These are phyloP conservation scores for Microplitis manilae DNA, from an alignment of 2,888 invertebrate genomes.

Conservation along the genomic window DNA sequence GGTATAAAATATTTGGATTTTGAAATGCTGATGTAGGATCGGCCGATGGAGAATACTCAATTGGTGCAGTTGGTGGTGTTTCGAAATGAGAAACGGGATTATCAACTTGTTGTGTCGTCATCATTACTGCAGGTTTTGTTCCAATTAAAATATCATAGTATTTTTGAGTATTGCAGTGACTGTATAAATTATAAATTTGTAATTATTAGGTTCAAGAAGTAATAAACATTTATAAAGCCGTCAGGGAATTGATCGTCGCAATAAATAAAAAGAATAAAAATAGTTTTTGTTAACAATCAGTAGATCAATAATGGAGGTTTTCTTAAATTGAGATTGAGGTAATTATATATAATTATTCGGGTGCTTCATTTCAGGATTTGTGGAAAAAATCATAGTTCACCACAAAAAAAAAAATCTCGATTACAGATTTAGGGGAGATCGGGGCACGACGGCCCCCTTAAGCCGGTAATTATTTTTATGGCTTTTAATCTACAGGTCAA, in stretches of 20 bases:
- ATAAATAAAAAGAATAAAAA: too few relatives aligned
- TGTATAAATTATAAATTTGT: conserved; percentile 7
- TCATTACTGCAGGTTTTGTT: conserved; percentile 32
- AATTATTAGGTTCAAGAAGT: not conserved
- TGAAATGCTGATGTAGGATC: not conserved
- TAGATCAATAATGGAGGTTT: too few relatives aligned
- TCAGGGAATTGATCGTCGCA: not conserved
- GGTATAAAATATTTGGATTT: conserved; percentile 5
- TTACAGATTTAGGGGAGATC: too few relatives aligned
- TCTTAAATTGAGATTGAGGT: too few relatives aligned
- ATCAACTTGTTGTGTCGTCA: not conserved
- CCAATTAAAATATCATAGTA: conserved; percentile 47
- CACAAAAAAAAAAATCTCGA: too few relatives aligned
- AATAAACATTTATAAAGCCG: not conserved
- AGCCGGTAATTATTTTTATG: too few relatives aligned
- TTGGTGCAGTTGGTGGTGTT: conserved; percentile 17
- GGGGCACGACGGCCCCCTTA: too few relatives aligned
- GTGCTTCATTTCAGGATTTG: too few relatives aligned
- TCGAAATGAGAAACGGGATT: not conserved
- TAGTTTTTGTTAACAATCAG: too few relatives aligned
- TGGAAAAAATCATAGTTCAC: too few relatives aligned
- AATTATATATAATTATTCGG: too few relatives aligned
- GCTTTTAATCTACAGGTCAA: too few relatives aligned
- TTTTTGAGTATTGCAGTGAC: conserved; percentile 41
- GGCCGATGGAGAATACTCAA: not conserved